These are phyloP conservation scores for Drosophila nr. fundita DNA, from an alignment of 2,888 invertebrate genomes.

Conservation along the genomic window DNA sequence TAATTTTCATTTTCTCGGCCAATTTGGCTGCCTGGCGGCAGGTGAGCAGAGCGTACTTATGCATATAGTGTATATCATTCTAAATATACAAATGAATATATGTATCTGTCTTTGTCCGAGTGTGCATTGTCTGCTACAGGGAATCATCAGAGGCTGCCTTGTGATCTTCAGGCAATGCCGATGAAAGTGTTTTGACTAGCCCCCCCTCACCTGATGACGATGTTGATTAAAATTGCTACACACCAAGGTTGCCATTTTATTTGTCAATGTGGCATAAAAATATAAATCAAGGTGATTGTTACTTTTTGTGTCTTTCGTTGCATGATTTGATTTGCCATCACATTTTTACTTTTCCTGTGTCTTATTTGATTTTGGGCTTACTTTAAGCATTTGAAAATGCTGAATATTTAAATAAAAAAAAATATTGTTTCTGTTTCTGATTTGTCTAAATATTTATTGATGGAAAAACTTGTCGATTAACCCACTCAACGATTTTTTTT, in stretches of 20 bases:
- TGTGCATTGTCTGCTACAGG: slow-evolving; percentile 42
- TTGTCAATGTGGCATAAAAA: slow-evolving; percentile 66
- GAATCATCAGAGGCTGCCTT: slow-evolving; percentile 50
- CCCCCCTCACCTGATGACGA: slow-evolving; percentile 60
- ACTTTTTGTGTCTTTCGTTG: slow-evolving; percentile 36
- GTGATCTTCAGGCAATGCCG: slow-evolving; percentile 74
- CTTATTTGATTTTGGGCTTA: background rate
- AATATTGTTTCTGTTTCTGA: background rate
- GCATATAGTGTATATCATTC: slow-evolving; percentile 10
- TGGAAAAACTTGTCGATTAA: slow-evolving; percentile 39
- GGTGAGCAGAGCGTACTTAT: slow-evolving; percentile 42
- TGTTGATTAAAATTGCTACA: slow-evolving; percentile 54
- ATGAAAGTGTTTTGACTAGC: slow-evolving; percentile 59
- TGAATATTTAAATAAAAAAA: background rate
- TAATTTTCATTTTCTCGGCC: slow-evolving; percentile 46
- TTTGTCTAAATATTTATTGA: background rate
- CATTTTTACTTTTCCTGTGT: background rate
- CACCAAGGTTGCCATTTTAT: slow-evolving; percentile 58
- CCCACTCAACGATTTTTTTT: slow-evolving; percentile 26
- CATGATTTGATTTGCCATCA: slow-evolving; percentile 49
- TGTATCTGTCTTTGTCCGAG: slow-evolving; percentile 7
- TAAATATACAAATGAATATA: slow-evolving; percentile 15
- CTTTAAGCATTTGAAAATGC: background rate
- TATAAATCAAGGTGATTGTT: slow-evolving; percentile 66
- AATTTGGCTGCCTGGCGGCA: slow-evolving; percentile 52